Base-by-base conservation (phyloP, 2,888 invertebrate genomes). In the Hemicrepidius hirtus region DNA sequence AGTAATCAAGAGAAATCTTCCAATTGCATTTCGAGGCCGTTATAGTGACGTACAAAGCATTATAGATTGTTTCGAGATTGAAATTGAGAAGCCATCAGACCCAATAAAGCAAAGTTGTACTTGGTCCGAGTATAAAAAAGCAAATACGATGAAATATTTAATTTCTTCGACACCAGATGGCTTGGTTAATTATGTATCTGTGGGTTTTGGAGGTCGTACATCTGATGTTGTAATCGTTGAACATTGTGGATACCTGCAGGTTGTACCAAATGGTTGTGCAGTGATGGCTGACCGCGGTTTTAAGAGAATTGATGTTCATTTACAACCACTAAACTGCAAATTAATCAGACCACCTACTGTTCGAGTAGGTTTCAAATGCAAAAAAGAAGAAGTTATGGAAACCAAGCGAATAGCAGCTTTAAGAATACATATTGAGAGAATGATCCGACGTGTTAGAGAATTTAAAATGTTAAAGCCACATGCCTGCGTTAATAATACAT, bases 61-160 rank as follows among this genome's bases (percentile, higher is more conserved):
- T 1, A 83, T 84, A 28, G 84, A 85, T 59, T 85, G 84, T 41
- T 68, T 85, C 9, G 84, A 85, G 68, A 84, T 83, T 40, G 81
- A 84, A 55, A 72, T 85, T n/a, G 80, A 85, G 77, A 85, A 83
- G 70, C 83, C 84, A 28, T 75, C 78, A 7, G 80, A 82, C 44
- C 77, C 83, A 5, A 6, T 84, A 3, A 50, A 82, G 50, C 84
- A 84, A 77, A 60, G 82, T 24, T 21, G 82, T 0, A 75, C 84
- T 2, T 85, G 84, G 84, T 85, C 84, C 20, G 80, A 82, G 0
- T 83, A 83, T 28, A 78, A 78, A 69, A 74, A 76, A 16, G 71
- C 73, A 53, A 79, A 81, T 28, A 81, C 79, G 7, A 21, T 81
- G 0, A 81, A 81, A 65, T 80, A 76, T 68, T 66, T 79, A 20